Conservation (phyloP, 2,797 vertebrate species). For the Eospalax fontanierii region DNA sequence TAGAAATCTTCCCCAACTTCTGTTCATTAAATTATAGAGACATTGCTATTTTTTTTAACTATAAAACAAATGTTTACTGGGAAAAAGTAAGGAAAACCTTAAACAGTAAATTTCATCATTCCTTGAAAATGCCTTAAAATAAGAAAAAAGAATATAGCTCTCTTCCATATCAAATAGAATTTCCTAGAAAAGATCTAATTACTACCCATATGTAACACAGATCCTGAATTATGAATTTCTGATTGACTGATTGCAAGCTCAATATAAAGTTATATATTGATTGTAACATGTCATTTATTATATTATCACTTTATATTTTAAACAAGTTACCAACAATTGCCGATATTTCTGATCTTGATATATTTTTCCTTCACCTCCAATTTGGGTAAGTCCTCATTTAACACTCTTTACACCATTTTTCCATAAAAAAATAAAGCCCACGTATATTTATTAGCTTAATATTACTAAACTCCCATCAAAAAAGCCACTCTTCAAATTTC, state of each 20-base stretch:
- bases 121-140: not conserved
- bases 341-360: conserved; percentile 44
- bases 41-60: no score
- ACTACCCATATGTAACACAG: not conserved
- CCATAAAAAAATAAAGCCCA: conserved; percentile 54
- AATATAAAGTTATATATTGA: conserved; percentile 12
- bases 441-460: conserved; percentile 38
- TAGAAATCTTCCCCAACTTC: conserved; percentile 24
- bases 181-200: not conserved
- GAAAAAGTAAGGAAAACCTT: conserved; percentile 33
- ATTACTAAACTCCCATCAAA: conserved; percentile 64
- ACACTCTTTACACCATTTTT: not conserved
- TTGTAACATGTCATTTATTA: not conserved
- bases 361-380: conserved; percentile 25
- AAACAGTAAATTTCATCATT: not conserved
- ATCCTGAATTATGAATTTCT: conserved; percentile 28
- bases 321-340: not conserved
- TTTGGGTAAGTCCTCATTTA: conserved; percentile 7
- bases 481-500: conserved; percentile 56
- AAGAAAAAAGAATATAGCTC: not conserved
- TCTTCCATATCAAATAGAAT: not conserved
- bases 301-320: not conserved
- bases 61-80: conserved; percentile 22
- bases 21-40: not conserved
- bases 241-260: conserved; percentile 21